Base-by-base conservation (phyloP, 2,797 vertebrate genomes). In the Anomalospiza imberbis region DNA sequence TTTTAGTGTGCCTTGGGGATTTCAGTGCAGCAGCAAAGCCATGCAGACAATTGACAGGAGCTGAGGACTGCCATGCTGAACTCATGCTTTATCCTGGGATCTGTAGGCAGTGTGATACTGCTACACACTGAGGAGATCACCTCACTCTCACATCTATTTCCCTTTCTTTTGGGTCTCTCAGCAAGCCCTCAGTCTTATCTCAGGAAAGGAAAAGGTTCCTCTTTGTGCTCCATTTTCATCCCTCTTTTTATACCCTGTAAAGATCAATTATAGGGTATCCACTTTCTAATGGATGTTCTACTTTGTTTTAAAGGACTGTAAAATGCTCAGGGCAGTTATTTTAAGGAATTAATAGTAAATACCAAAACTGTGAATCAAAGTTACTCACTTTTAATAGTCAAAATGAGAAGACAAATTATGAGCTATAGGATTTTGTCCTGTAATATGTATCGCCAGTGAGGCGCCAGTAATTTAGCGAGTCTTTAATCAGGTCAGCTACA, bases 31-130 rank as follows among this genome's bases (percentile, higher is more conserved):
- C 3, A 10, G 61, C 53, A 76, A 86, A 74, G 29, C 73, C 85
- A 55, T 0, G 0, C 53, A 44, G 80, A 17, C 0, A 0, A 54
- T 31, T 0, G 0, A 44, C 79, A 72, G 53, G 58, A 72, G 76
- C 21, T 34, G 34, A 9, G 24, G 42, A 48, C 36, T 38, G 53
- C 40, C 28, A 57, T 7, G 12, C 34, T 77, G 54, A 83, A 61
- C 54, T 60, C 57, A 18, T 0, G 2, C 32, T 75, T 87, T 65
- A 50, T 48, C 17, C 24, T 47, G 58, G 42, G 20, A 45, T 80
- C 55, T 73, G 21, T 7, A 66, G 63, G 42, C 2, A 7, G 32
- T 6, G 19, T 3, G 31, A 48, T 9, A 14, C 42, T 70, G 32
- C 17, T 29, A 24, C 0, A 1, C 31, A 5, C 48, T 29, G 60